phyloP scores from a whole-genome alignment of 2,797 vertebrate genomes.

The Petrocephalus sullivani region DNA sequence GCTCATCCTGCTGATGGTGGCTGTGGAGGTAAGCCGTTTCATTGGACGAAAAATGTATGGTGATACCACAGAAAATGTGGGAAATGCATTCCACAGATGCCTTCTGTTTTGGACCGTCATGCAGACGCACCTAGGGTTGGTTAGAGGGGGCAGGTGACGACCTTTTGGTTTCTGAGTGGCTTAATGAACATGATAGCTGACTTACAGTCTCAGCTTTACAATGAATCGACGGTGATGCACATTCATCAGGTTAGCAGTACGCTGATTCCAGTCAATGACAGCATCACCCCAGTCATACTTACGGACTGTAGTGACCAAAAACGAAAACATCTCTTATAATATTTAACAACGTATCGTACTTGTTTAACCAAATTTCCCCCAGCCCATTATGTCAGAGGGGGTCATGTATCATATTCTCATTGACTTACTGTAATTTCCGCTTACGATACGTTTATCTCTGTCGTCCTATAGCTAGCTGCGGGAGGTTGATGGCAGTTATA shows the following conservation, averaged over 20 bases:
- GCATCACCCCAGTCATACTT: not conserved
- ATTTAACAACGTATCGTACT: not conserved
- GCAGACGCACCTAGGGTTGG: not conserved
- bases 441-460: not conserved
- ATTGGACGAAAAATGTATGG: not conserved
- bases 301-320: not conserved
- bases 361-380: not conserved
- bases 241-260: not conserved
- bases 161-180: not conserved
- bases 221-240: not conserved
- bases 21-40: slow-evolving; percentile 72
- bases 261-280: not conserved
- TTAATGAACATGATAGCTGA: not conserved
- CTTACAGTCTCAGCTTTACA: too few species aligned
- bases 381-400: not conserved
- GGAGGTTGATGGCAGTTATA: not conserved
- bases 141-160: not conserved
- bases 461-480: not conserved
- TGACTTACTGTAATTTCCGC: not conserved
- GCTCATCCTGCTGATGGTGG: slow-evolving; percentile 80
- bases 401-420: not conserved
- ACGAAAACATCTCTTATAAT: not conserved
- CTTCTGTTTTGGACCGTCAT: not conserved
- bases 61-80: not conserved
- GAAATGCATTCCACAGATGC: not conserved